phyloP scores from a whole-genome alignment of 2,888 invertebrate genomes.

The Aporophyla lueneburgensis region DNA sequence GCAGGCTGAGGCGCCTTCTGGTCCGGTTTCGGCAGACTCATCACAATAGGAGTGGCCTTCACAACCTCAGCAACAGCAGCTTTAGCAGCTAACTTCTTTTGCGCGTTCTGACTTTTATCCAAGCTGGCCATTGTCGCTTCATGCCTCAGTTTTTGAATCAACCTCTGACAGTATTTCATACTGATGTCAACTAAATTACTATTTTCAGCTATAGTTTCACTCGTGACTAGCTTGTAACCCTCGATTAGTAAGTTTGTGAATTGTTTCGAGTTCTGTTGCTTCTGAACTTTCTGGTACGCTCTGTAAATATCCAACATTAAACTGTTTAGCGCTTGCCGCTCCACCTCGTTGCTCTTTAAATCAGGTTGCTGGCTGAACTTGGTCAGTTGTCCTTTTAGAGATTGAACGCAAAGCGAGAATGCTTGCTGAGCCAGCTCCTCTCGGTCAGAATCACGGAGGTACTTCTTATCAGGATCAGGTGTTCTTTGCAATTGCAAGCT shows the following conservation, averaged over 20 bases:
- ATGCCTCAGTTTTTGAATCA: slow-evolving; percentile 91
- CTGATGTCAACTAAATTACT: slow-evolving; percentile 92
- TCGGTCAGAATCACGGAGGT: slow-evolving; percentile 96
- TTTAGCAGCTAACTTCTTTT: slow-evolving; percentile 82
- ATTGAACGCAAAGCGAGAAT: slow-evolving; percentile 93
- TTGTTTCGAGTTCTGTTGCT: slow-evolving; percentile 90
- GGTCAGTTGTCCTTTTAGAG: slow-evolving; percentile 92
- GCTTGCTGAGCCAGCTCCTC: slow-evolving; percentile 95
- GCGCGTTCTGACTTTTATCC: slow-evolving; percentile 82
- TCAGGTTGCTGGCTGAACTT: slow-evolving; percentile 88
- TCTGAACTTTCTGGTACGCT: slow-evolving; percentile 93
- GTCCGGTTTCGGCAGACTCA: slow-evolving; percentile 73
- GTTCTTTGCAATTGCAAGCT: slow-evolving; percentile 94
- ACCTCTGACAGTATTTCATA: slow-evolving; percentile 93
- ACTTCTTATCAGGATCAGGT: slow-evolving; percentile 97
- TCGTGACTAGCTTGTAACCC: slow-evolving; percentile 92
- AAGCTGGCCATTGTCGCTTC: slow-evolving; percentile 84
- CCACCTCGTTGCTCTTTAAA: slow-evolving; percentile 84
- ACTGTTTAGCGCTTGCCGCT: slow-evolving; percentile 88
- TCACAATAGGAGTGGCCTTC: slow-evolving; percentile 66
- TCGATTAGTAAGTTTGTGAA: slow-evolving; percentile 93
- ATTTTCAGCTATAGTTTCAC: slow-evolving; percentile 91
- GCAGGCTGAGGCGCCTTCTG: slow-evolving; percentile 65
- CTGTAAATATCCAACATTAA: slow-evolving; percentile 92
- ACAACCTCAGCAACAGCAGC: slow-evolving; percentile 72